Evolutionary conservation across 1,140 invertebrate species (phyloP), one percentile per base, ranked within the genome.

Genomic region (Zaprionus nigranus): DNA sequence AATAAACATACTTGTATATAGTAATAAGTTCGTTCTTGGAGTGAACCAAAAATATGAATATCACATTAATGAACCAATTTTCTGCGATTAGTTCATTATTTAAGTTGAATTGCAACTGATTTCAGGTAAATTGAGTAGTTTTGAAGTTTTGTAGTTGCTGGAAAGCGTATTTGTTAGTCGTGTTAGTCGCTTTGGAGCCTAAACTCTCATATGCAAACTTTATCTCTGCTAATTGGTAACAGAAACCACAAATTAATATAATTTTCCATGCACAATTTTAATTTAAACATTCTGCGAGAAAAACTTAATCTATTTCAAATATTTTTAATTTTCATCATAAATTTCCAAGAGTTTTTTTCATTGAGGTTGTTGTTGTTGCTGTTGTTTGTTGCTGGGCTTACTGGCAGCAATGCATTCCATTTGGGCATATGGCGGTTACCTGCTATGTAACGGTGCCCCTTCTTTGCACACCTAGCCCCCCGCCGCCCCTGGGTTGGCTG

Each of bases 381-480:
- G 38, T 13, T 15, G 15, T n/a, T 13, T n/a, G 15, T 57, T 43
- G 53, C 15, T 26, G 56, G 61, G 60, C 51, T 30, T 60, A 60
- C 58, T 69, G 40, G 38, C 34, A 34, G 30, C 30, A 34, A 69
- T 69, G 53, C 57, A 69, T 63, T 69, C 40, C 53, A 63, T 53
- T 63, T 63, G 72, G 72, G 59, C 72, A 75, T 75, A 63, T 63
- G 58, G 53, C 67, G 59, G 43, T 53, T 63, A 59, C 40, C 67
- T 75, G 61, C 5, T 30, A 24, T 28, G 15, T 17, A 9, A n/a
- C 36, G 20, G 6, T 2, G 30, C 11, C 24, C 22, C 34, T 11
- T 9, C 22, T 17, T 12, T 22, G 22, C 38, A 17, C n/a, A 6
- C n/a, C 17, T 17, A 5, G 15, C 4, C 36, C 24, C 24, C 24